Percentiles rank a stretch among this genome's conserved stretches.
Evolutionary conservation across 1,140 invertebrate genomes (phyloP).

Genomic region (Ooceraea biroi): DNA sequence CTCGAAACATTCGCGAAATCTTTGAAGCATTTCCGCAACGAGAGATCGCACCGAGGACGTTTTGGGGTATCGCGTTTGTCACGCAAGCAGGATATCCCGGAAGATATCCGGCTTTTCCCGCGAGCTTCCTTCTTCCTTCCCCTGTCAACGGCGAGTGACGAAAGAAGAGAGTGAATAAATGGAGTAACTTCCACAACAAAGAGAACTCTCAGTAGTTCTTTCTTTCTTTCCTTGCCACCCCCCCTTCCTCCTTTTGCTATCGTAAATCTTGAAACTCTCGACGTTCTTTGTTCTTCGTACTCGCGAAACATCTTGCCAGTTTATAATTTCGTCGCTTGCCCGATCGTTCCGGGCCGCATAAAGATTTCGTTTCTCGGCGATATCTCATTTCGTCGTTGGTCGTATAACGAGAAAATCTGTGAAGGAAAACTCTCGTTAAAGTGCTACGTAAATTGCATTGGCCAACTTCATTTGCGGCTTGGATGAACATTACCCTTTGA

Average conservation of each 20-base stretch:
- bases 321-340: conserved; percentile 44
- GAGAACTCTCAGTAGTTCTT: conserved; percentile 36
- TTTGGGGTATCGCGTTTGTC: conserved; percentile 55
- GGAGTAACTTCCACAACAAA: conserved; percentile 69
- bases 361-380: neutral
- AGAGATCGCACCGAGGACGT: conserved; percentile 29
- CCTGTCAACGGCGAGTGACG: conserved; percentile 43
- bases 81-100: conserved; percentile 30
- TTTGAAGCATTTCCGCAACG: conserved; percentile 29
- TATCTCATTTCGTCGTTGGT: neutral
- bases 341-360: conserved; percentile 25
- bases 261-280: conserved; percentile 52
- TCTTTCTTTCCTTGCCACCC: conserved; percentile 9
- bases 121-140: conserved; percentile 46
- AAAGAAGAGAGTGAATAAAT: conserved; percentile 70
- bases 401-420: conserved; percentile 24
- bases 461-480: conserved; percentile 43
- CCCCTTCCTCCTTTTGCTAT: neutral
- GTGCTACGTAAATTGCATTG: conserved; percentile 26
- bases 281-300: conserved; percentile 25
- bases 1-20: conserved; percentile 28
- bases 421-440: conserved; percentile 16
- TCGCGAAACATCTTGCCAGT: conserved; percentile 33
- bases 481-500: conserved; percentile 17
- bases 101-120: conserved; percentile 49